phyloP scores from a whole-genome alignment of 2,113 vertebrate species.

The Eupsittula cactorum region DNA sequence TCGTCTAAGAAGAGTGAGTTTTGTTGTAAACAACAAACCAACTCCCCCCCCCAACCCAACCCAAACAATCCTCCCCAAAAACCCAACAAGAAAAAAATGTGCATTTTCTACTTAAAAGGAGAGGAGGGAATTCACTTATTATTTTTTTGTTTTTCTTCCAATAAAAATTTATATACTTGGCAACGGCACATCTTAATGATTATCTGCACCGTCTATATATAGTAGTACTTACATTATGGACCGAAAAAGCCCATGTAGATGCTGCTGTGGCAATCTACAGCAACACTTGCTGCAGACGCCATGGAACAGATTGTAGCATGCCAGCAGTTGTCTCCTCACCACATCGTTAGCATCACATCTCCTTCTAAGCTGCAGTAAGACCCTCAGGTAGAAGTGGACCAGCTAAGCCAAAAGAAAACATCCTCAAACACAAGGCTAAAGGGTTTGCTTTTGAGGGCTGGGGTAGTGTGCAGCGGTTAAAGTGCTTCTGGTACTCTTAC shows the following conservation, averaged over 20 bases:
- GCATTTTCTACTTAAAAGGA: background rate
- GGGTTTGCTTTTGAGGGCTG: fast-evolving
- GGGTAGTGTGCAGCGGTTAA: background rate
- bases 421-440: background rate
- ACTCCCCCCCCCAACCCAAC: no score
- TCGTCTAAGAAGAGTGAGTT: background rate
- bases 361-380: background rate
- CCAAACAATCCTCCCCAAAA: background rate
- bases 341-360: background rate
- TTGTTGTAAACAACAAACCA: background rate
- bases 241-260: fast-evolving
- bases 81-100: background rate
- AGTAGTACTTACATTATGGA: background rate
- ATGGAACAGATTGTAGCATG: fast-evolving
- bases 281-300: fast-evolving
- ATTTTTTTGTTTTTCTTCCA: background rate
- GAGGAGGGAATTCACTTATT: background rate
- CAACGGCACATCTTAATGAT: background rate
- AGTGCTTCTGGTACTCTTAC: no score
- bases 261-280: background rate
- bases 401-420: background rate
- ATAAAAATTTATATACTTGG: background rate
- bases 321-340: no score
- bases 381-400: background rate
- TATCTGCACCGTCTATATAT: background rate